Percentiles rank a stretch among this genome's conserved stretches.
Conservation (phyloP, 2,797 vertebrate genomes). For the Melanotaenia pygmaea region DNA sequence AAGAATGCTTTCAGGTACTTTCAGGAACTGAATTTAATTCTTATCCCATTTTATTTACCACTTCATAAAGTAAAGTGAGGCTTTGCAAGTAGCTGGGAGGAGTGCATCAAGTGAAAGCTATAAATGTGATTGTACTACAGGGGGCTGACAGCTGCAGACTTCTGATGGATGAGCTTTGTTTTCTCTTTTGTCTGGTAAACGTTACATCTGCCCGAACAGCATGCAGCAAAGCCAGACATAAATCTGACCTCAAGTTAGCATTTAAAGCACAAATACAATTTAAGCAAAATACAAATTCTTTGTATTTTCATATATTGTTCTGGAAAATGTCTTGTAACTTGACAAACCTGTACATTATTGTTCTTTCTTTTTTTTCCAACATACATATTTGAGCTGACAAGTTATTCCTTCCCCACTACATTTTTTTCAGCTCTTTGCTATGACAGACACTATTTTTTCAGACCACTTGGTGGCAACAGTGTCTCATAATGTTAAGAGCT, state of each 20-base stretch:
- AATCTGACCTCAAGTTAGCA: constrained; percentile 36
- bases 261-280: constrained; percentile 7
- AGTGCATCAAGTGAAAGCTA: constrained; percentile 15
- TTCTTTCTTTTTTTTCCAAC: no score
- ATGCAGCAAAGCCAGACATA: constrained; percentile 4
- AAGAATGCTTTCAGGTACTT: not conserved
- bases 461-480: constrained; percentile 83
- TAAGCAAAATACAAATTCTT: not conserved
- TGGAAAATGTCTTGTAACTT: constrained; percentile 6
- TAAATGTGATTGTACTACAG: constrained; percentile 19
- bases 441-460: constrained; percentile 24
- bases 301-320: constrained; percentile 3
- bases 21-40: constrained; percentile 4
- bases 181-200: constrained; percentile 15
- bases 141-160: constrained; percentile 11
- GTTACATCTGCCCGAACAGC: not conserved
- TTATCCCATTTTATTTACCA: not conserved
- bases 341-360: not conserved
- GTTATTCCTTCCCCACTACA: not conserved
- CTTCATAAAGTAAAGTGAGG: constrained; percentile 5
- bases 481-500: constrained; percentile 51
- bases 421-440: constrained; percentile 1
- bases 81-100: constrained; percentile 13
- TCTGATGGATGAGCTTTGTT: constrained; percentile 32
- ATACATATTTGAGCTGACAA: constrained; percentile 4